phyloP scores from a whole-genome alignment of 2,113 vertebrate genomes.

The Okapia johnstoni region DNA sequence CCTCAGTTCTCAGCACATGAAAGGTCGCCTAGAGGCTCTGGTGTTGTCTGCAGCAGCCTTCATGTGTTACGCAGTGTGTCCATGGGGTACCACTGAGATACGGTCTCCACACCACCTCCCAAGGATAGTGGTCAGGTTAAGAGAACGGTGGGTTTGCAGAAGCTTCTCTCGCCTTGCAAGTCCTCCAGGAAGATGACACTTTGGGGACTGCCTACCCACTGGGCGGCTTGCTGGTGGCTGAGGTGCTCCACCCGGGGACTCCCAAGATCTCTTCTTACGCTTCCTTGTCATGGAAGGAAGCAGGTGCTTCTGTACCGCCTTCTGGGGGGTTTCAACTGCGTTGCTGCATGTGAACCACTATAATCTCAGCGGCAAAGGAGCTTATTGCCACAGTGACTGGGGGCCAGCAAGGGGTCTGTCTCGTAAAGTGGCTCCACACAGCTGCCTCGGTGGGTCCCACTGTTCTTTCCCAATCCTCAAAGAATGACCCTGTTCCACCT shows the following conservation, averaged over 20 bases:
- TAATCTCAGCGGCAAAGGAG: slow-evolving; percentile 45
- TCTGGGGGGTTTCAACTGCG: not conserved
- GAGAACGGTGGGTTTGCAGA: not conserved
- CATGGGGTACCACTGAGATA: not conserved
- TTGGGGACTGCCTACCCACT: not conserved
- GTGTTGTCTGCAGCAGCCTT: not conserved
- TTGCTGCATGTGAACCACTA: not conserved
- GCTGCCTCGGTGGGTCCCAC: rapidly evolving
- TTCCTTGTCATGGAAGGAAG: not conserved
- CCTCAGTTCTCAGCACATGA: not conserved
- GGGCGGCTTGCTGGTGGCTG: rapidly evolving
- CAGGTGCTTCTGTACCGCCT: no score
- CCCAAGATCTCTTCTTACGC: not conserved
- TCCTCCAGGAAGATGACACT: not conserved
- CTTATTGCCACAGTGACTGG: not conserved
- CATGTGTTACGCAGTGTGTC: not conserved
- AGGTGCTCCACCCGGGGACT: not conserved
- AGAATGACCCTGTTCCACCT: not conserved
- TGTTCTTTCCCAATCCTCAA: not conserved
- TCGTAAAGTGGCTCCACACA: not conserved
- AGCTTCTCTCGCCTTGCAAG: not conserved
- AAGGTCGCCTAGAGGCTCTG: not conserved
- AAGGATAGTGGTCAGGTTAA: not conserved
- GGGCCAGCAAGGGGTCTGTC: not conserved
- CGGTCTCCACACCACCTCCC: not conserved